Base-by-base conservation (phyloP, 2,888 invertebrate species). In the Orchestes rusci region DNA sequence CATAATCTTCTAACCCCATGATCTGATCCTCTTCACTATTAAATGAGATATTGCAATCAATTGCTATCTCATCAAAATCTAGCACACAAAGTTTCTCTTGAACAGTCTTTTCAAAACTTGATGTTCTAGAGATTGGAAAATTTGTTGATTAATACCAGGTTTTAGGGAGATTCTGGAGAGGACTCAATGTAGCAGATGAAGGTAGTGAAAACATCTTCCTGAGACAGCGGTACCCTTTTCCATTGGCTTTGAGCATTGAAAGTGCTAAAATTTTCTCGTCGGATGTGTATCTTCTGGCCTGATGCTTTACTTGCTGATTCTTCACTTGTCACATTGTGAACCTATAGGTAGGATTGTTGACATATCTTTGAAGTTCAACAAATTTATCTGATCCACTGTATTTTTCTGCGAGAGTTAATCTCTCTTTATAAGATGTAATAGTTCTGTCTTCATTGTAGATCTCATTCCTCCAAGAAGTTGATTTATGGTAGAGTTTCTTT, bases 261-360 rank as follows among this genome's bases (percentile, higher is more conserved):
- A 56, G 32, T n/a, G 54, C 53, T 13, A 55, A 45, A 12, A 53
- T 37, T 48, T 55, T 55, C 16, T 55, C 54, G 36, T 53, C 54
- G 7, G 50, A 16, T 7, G 50, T 50, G 29, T 35, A 53, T 34
- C 53, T 39, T 15, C 55, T 39, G 13, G 53, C 53, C 37, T 38
- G 47, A 8, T 53, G 46, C 23, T 45, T 46, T 10, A 12, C 23
- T 16, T 48, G 39, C 29, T 45, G 46, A 16, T 19, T 50, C 18
- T 33, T 15, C 7, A 39, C 16, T 44, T 53, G 53, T 15, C 34
- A 39, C 10, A 39, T 12, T 10, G 48, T 28, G 16, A 51, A 51
- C 29, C 40, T 34, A 12, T 36, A 30, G 7, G 50, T 47, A 4
- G 31, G 27, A 12, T 41, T 17, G 34, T 49, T 49, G 3, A 49